These are phyloP conservation scores for Bucco capensis DNA, from an alignment of 2,113 vertebrate genomes.

Conservation along the genomic window DNA sequence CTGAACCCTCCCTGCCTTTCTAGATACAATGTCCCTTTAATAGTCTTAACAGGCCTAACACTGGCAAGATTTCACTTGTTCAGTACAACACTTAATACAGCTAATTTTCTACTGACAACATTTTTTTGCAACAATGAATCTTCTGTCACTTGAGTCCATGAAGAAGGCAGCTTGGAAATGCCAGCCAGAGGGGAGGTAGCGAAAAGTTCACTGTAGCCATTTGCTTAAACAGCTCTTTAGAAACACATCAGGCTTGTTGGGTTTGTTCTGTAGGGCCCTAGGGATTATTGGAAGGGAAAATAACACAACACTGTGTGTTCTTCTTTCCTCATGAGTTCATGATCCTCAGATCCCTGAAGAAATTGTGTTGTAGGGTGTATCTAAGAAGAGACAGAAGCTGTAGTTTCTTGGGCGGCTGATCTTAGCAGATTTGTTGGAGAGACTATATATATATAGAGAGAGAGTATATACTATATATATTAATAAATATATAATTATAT, in stretches of 20 bases:
- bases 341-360: neutral
- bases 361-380: neutral
- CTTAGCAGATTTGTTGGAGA: neutral
- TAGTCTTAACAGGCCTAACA: slow-evolving; percentile 38
- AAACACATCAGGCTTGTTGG: neutral
- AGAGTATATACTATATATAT: too few relatives aligned
- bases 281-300: neutral
- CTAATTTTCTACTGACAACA: slow-evolving; percentile 66
- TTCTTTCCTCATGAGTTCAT: neutral
- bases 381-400: neutral
- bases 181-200: slow-evolving; percentile 26
- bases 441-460: neutral
- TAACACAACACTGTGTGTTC: neutral
- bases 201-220: neutral
- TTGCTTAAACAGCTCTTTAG: neutral
- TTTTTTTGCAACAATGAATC: slow-evolving; percentile 58
- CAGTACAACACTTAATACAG: slow-evolving; percentile 44
- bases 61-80: slow-evolving; percentile 52
- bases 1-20: slow-evolving; percentile 22
- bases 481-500: rapidly evolving
- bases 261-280: neutral
- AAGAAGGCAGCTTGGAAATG: slow-evolving; percentile 39
- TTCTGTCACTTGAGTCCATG: slow-evolving; percentile 50
- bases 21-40: slow-evolving; percentile 50
- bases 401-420: neutral